These are phyloP conservation scores for Chirona hameri DNA, from an alignment of 2,888 invertebrate genomes.

Conservation along the genomic window DNA sequence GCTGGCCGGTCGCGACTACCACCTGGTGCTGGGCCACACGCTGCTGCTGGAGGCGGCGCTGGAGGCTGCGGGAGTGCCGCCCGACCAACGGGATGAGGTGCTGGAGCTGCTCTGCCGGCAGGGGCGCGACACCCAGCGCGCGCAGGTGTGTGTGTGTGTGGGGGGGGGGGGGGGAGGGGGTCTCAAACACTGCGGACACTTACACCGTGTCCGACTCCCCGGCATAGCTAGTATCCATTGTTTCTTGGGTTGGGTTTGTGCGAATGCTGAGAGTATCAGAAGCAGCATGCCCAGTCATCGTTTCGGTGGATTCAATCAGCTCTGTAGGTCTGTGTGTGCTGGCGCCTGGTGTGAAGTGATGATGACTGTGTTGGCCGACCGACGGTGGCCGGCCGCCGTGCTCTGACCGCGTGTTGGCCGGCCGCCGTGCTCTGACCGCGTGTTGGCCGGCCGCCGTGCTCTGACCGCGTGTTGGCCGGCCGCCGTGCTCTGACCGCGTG, in stretches of 20 bases:
- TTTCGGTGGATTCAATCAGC: too few relatives aligned
- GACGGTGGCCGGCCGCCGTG: not conserved
- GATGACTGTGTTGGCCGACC: not conserved
- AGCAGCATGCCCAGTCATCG: too few relatives aligned
- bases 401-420: not conserved
- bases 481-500: too few relatives aligned
- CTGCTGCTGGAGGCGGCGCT: constrained; percentile 70
- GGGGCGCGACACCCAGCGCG: constrained; percentile 66
- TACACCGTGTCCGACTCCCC: too few relatives aligned
- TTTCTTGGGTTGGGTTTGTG: too few relatives aligned
- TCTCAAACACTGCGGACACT: too few relatives aligned
- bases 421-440: too few relatives aligned
- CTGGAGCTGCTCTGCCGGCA: constrained; percentile 48
- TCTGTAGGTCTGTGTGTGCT: too few relatives aligned
- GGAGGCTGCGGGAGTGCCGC: constrained; percentile 72
- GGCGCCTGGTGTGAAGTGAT: not conserved
- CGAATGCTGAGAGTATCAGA: too few relatives aligned
- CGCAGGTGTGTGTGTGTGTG: constrained; percentile 62
- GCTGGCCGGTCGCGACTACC: constrained; percentile 61
- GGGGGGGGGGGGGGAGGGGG: not conserved
- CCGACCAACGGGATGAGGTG: constrained; percentile 49
- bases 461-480: not conserved
- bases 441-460: too few relatives aligned
- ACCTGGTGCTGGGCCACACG: constrained; percentile 74
- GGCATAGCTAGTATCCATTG: too few relatives aligned